Conservation (phyloP, 2,113 vertebrate genomes). For the Limanda limanda region DNA sequence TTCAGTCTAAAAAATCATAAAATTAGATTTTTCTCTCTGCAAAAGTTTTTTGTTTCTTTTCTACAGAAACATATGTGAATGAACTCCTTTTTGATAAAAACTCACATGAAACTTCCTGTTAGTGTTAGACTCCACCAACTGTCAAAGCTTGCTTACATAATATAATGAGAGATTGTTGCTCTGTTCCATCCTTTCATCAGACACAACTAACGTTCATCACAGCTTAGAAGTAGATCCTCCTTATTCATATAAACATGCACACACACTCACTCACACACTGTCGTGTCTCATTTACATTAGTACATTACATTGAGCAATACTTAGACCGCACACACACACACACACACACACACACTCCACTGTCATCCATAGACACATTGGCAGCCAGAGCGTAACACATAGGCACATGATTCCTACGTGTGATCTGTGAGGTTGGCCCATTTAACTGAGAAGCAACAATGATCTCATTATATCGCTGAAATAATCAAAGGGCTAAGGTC, state of each 20-base stretch:
- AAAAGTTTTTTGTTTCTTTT: too few relatives aligned
- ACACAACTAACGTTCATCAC: background rate
- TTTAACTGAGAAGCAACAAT: constrained; percentile 71
- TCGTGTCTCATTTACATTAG: background rate
- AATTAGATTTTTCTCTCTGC: too few relatives aligned
- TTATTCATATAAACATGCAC: too few relatives aligned
- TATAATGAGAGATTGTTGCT: constrained; percentile 49
- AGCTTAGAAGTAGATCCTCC: constrained; percentile 15
- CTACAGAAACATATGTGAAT: background rate
- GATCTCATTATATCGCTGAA: constrained; percentile 72
- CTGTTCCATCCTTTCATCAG: background rate
- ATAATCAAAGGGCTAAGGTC: constrained; percentile 55
- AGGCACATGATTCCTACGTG: constrained; percentile 65
- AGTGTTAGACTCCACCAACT: constrained; percentile 32
- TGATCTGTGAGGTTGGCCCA: constrained; percentile 58
- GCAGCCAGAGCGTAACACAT: constrained; percentile 54
- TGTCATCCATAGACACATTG: constrained; percentile 51
- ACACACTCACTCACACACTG: background rate
- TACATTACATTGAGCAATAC: background rate
- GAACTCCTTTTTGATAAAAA: background rate
- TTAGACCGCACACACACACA: background rate
- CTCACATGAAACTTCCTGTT: background rate
- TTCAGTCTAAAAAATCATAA: background rate
- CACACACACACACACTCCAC: background rate
- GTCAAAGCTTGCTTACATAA: constrained; percentile 18